Conservation (phyloP, 2,888 invertebrate genomes). For the Chesias legatella region DNA sequence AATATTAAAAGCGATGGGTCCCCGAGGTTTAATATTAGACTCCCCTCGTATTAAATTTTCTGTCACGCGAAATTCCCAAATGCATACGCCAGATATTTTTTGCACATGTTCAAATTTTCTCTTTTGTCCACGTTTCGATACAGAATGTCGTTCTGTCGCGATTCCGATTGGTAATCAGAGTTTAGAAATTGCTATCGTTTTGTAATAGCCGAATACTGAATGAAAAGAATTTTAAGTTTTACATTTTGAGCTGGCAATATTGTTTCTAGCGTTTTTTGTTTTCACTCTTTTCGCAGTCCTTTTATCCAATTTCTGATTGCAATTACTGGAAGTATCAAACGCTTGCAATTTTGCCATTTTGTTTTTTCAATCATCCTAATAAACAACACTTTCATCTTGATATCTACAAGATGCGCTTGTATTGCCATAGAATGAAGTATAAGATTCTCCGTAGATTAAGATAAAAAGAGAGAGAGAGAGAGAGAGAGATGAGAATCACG, state of each 20-base stretch:
- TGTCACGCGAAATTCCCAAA: slow-evolving; percentile 80
- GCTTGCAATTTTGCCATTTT: background rate
- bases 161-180: slow-evolving; percentile 52
- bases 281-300: background rate
- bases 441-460: too few relatives aligned
- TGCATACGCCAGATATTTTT: slow-evolving; percentile 78
- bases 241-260: too few relatives aligned
- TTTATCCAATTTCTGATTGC: slow-evolving; percentile 2
- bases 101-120: slow-evolving; percentile 78
- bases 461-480: too few relatives aligned
- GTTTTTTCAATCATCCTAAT: slow-evolving; percentile 23
- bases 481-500: too few relatives aligned
- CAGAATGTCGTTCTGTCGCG: slow-evolving; percentile 67
- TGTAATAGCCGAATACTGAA: background rate
- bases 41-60: slow-evolving; percentile 80
- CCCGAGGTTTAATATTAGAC: slow-evolving; percentile 79
- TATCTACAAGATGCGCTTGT: too few relatives aligned
- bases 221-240: too few relatives aligned
- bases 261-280: slow-evolving; percentile 10
- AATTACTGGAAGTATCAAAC: background rate
- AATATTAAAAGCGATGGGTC: slow-evolving; percentile 81
- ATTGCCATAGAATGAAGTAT: too few relatives aligned
- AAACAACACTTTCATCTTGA: too few relatives aligned
- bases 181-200: slow-evolving; percentile 33
- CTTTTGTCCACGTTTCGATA: slow-evolving; percentile 73